Conservation (phyloP, 2,888 invertebrate species). For the Scaeva pyrastri region DNA sequence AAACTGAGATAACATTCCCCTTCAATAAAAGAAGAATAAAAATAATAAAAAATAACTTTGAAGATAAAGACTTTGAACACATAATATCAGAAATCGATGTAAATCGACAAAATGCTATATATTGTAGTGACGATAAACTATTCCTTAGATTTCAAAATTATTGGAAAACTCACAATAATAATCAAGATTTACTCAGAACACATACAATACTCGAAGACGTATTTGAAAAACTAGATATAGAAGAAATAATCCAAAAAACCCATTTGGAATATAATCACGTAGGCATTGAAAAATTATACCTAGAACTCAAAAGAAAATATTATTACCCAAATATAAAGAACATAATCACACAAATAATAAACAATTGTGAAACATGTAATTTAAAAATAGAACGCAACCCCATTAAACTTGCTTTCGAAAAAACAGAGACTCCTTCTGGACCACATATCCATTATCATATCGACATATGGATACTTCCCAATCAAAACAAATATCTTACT, state of each 20-base stretch:
- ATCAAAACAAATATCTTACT: slow-evolving; percentile 42
- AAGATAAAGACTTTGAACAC: not conserved
- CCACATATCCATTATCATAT: slow-evolving; percentile 34
- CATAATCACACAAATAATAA: slow-evolving; percentile 26
- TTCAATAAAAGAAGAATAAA: not conserved
- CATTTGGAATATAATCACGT: not conserved
- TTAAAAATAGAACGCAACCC: slow-evolving; percentile 50
- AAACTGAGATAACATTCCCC: not conserved
- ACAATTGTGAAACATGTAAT: slow-evolving; percentile 34
- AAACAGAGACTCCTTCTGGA: slow-evolving; percentile 53
- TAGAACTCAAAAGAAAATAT: slow-evolving; percentile 16
- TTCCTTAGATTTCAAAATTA: not conserved
- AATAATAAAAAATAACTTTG: not conserved
- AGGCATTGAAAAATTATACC: not conserved
- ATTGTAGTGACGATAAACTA: not conserved
- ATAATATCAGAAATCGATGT: not conserved
- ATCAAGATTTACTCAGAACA: not conserved
- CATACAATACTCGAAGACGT: not conserved
- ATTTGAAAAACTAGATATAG: not conserved
- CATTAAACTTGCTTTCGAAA: slow-evolving; percentile 45
- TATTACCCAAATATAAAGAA: slow-evolving; percentile 3
- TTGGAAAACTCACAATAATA: slow-evolving; percentile 4
- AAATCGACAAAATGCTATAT: not conserved
- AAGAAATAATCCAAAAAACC: not conserved
- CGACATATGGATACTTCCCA: slow-evolving; percentile 9